Evolutionary conservation across 2,888 invertebrate genomes (phyloP).

Genomic region (Amorpha juglandis): DNA sequence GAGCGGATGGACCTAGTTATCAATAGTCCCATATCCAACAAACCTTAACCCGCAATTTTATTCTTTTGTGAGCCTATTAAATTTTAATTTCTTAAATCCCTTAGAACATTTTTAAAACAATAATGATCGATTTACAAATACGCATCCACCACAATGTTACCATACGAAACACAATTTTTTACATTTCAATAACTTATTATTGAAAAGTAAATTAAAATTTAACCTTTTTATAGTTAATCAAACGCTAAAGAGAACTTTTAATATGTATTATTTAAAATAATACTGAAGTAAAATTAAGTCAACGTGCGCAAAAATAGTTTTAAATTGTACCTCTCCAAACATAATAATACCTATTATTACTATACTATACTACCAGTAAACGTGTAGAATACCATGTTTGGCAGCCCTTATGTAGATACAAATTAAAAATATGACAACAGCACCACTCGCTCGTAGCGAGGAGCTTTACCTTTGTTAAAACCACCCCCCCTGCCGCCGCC

Average conservation of each 20-base stretch:
- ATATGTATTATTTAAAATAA: background rate
- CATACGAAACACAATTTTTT: background rate
- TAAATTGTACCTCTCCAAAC: background rate
- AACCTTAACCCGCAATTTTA: background rate
- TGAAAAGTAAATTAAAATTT: background rate
- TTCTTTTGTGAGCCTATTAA: background rate
- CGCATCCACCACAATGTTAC: background rate
- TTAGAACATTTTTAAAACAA: background rate
- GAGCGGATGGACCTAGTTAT: too few relatives aligned
- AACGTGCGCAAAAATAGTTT: background rate
- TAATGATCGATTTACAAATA: background rate
- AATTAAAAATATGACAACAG: slow-evolving; percentile 87
- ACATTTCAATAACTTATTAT: background rate
- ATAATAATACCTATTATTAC: background rate
- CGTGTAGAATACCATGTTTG: slow-evolving; percentile 64
- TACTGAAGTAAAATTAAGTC: background rate
- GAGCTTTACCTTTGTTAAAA: slow-evolving; percentile 98
- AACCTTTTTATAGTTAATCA: background rate
- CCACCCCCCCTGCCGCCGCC: slow-evolving; percentile 97
- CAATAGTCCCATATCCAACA: background rate
- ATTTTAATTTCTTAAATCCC: background rate
- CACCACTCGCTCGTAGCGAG: slow-evolving; percentile 89
- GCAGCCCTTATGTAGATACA: slow-evolving; percentile 79
- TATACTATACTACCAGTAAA: slow-evolving; percentile 41
- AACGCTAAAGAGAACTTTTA: background rate